Evolutionary conservation across 2,888 invertebrate genomes (phyloP).

Genomic region (Drosophila aldrichi): DNA sequence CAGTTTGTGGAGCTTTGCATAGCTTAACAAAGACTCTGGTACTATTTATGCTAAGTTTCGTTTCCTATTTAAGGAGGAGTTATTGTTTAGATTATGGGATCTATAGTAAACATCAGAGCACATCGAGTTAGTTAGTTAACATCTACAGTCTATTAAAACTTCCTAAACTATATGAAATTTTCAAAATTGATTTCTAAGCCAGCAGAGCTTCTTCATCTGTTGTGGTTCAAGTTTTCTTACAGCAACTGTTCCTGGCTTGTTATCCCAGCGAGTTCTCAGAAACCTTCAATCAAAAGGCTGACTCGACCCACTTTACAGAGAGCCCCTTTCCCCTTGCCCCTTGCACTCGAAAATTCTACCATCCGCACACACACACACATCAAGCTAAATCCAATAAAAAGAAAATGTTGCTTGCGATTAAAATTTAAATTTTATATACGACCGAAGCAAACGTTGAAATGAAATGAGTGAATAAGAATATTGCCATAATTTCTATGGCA

Average conservation of each 20-base stretch:
- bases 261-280: slow-evolving; percentile 13
- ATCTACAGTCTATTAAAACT: neutral
- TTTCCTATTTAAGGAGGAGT: too few relatives aligned
- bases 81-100: too few relatives aligned
- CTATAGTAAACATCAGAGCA: too few relatives aligned
- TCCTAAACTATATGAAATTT: neutral
- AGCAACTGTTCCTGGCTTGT: slow-evolving; percentile 11
- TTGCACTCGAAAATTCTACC: neutral
- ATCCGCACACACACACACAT: slow-evolving; percentile 16
- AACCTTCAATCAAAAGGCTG: slow-evolving; percentile 5
- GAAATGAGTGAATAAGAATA: slow-evolving; percentile 46
- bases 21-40: neutral
- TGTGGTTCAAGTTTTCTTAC: neutral
- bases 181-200: neutral
- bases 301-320: slow-evolving; percentile 3
- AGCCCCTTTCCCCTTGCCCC: too few relatives aligned
- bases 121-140: too few relatives aligned
- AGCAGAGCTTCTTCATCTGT: neutral
- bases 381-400: slow-evolving; percentile 46
- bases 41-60: neutral
- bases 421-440: slow-evolving; percentile 71
- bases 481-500: slow-evolving; percentile 68
- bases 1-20: neutral
- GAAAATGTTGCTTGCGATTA: slow-evolving; percentile 56
- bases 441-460: slow-evolving; percentile 9